Percentiles rank a stretch among this genome's conserved stretches.
Conservation (phyloP, 2,113 vertebrate genomes). For the Oxyruncus cristatus region DNA sequence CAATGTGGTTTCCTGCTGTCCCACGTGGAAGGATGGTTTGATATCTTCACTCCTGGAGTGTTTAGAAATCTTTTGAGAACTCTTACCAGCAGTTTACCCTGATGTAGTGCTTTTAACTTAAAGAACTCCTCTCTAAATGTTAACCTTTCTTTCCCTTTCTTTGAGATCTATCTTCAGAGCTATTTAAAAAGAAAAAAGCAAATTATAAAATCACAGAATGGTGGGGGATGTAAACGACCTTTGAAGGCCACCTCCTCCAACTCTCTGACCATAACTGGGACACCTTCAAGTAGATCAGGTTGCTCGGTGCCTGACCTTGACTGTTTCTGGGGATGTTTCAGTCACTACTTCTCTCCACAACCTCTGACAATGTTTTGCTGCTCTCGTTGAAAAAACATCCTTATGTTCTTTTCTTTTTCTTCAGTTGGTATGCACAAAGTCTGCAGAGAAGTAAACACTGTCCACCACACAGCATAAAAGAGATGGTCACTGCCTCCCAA, state of each 20-base stretch:
- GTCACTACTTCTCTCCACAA: background rate
- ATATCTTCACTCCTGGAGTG: background rate
- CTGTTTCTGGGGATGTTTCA: background rate
- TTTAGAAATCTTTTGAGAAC: background rate
- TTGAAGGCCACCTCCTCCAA: background rate
- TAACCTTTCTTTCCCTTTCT: background rate
- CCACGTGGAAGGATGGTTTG: fast-evolving
- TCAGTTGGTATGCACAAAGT: background rate
- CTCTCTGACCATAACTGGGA: background rate
- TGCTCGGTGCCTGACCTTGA: background rate
- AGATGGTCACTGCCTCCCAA: background rate
- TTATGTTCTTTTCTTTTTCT: background rate
- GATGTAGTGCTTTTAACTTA: background rate
- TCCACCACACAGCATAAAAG: background rate
- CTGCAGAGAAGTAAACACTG: background rate
- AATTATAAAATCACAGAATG: background rate
- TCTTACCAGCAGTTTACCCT: background rate
- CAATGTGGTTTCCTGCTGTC: background rate
- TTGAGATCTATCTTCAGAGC: background rate
- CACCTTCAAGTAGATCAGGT: background rate
- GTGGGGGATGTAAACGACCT: background rate
- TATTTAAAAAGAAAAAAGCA: background rate
- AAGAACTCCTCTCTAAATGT: background rate
- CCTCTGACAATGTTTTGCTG: background rate
- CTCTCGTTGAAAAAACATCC: background rate